Evolutionary conservation across 2,797 vertebrate species (phyloP).

Genomic region (Acipenser oxyrinchus): DNA sequence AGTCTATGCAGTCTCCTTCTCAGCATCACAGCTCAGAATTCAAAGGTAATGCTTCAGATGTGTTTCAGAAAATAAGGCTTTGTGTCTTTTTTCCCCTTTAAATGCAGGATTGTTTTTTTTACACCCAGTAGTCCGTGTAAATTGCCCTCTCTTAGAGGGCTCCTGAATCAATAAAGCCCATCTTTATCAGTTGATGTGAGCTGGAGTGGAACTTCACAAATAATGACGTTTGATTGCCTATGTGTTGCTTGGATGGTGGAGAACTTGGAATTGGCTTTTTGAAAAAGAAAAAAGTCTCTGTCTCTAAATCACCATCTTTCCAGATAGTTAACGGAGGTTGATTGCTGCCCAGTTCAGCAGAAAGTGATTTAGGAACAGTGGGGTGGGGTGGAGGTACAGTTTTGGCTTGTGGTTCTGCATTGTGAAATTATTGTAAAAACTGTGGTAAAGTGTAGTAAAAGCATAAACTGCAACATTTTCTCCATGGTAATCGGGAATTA

Average conservation of each 20-base stretch:
- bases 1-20: not conserved
- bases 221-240: conserved; percentile 79
- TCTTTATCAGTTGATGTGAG: conserved; percentile 75
- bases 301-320: conserved; percentile 23
- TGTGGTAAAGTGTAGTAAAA: too few relatives aligned
- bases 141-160: conserved; percentile 70
- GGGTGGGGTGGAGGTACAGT: not conserved
- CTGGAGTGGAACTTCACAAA: conserved; percentile 83
- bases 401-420: too few relatives aligned
- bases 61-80: conserved; percentile 27
- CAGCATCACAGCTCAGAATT: not conserved
- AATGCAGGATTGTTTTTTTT: conserved; percentile 65
- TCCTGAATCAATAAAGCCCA: conserved; percentile 73
- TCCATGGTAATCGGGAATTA: too few relatives aligned
- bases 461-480: too few relatives aligned
- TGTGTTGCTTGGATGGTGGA: conserved; percentile 46
- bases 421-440: too few relatives aligned
- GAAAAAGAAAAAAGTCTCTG: not conserved
- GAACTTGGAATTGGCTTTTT: conserved; percentile 19
- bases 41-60: not conserved
- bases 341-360: conserved; percentile 17
- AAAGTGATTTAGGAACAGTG: not conserved
- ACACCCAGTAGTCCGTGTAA: conserved; percentile 68
- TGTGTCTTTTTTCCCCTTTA: conserved; percentile 39
- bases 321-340: conserved; percentile 32